phyloP scores from a whole-genome alignment of 2,113 vertebrate species.

The Meles meles region DNA sequence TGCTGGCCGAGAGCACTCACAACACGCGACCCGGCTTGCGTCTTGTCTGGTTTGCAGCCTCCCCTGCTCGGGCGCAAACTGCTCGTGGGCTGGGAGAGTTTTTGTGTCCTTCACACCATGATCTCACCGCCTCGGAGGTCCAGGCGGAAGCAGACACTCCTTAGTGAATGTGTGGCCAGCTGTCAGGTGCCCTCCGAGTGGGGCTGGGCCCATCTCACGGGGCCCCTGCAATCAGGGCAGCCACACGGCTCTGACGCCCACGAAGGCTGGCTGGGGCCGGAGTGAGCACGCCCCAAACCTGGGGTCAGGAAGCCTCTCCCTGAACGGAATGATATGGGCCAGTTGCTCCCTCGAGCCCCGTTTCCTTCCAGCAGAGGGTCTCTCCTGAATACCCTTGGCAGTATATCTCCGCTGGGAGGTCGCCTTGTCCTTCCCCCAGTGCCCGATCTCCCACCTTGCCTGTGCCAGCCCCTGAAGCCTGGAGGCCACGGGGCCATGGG shows the following conservation, averaged over 20 bases:
- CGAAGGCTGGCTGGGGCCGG: too few relatives aligned
- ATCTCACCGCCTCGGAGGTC: neutral
- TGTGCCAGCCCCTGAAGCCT: neutral
- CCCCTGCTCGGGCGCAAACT: neutral
- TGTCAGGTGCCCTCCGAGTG: neutral
- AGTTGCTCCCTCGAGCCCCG: accelerated
- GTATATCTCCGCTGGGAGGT: neutral
- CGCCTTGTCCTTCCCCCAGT: neutral
- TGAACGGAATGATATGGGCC: accelerated
- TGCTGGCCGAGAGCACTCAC: neutral
- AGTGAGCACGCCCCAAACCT: neutral
- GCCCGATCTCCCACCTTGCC: neutral
- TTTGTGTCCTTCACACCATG: neutral
- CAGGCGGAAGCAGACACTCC: neutral
- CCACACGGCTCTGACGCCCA: neutral
- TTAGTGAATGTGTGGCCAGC: accelerated
- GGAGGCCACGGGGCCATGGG: too few relatives aligned
- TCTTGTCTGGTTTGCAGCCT: neutral
- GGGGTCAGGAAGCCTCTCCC: neutral
- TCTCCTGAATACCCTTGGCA: neutral
- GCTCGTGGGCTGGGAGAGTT: neutral
- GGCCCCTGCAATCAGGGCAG: neutral
- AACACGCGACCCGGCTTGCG: accelerated
- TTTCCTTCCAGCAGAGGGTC: neutral
- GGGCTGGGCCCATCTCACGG: neutral